phyloP scores from a whole-genome alignment of 2,113 vertebrate species.

The Sebastes fasciatus region DNA sequence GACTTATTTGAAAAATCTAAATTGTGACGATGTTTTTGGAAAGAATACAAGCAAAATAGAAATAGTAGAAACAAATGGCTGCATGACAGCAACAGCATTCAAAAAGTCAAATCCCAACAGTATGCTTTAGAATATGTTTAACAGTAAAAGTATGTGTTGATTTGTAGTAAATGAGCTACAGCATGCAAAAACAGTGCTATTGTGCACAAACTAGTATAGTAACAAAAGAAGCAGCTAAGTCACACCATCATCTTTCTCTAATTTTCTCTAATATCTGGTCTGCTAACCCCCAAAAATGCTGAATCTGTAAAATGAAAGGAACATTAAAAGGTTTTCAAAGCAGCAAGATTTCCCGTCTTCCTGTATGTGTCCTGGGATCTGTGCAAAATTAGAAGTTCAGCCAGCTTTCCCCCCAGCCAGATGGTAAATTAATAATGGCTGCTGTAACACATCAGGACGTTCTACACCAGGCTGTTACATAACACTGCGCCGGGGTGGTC shows the following conservation, averaged over 20 bases:
- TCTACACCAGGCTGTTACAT: conserved; percentile 56
- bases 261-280: background rate
- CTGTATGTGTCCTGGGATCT: conserved; percentile 27
- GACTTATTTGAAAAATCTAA: too few relatives aligned
- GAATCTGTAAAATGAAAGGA: conserved; percentile 8
- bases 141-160: background rate
- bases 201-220: background rate
- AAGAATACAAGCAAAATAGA: too few relatives aligned
- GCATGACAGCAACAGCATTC: background rate
- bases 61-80: too few relatives aligned
- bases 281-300: background rate
- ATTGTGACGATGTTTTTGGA: too few relatives aligned
- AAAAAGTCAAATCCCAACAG: background rate
- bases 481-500: conserved; percentile 55
- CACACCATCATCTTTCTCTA: background rate
- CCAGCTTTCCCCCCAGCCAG: conserved; percentile 36
- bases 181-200: background rate
- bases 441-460: conserved; percentile 58
- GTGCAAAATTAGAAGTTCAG: conserved; percentile 36
- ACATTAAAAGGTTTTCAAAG: conserved; percentile 19
- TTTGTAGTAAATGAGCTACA: too few relatives aligned
- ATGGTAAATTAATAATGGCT: conserved; percentile 68
- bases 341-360: conserved; percentile 2
- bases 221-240: background rate
- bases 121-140: background rate